Evolutionary conservation across 2,797 vertebrate genomes (phyloP).

Genomic region (Pogoniulus pusillus): DNA sequence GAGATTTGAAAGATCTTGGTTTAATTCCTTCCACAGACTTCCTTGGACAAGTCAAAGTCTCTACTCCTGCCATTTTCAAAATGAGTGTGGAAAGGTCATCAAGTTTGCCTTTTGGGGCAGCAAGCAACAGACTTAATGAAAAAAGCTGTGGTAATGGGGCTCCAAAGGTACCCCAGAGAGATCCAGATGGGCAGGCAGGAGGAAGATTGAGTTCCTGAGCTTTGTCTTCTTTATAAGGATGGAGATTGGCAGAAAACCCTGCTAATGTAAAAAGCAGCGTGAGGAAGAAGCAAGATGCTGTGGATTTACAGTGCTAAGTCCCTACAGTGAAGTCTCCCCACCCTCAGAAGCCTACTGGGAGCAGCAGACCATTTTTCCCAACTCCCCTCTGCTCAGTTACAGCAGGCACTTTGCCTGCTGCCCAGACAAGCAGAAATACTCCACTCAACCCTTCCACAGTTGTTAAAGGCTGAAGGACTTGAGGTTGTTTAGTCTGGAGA

Average conservation of each 20-base stretch:
- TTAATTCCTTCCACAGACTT: neutral
- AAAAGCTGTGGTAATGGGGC: neutral
- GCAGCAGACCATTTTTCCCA: neutral
- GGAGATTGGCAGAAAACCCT: neutral
- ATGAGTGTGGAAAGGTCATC: neutral
- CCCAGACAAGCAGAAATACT: neutral
- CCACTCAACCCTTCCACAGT: neutral
- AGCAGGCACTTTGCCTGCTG: neutral
- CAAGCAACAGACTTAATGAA: neutral
- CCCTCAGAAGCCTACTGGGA: neutral
- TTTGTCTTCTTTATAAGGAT: neutral
- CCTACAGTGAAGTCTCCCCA: neutral
- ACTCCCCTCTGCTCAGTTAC: neutral
- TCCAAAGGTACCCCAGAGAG: neutral
- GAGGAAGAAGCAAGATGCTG: neutral
- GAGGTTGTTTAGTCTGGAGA: no score
- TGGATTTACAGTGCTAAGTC: neutral
- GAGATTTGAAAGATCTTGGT: neutral
- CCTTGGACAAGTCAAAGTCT: neutral
- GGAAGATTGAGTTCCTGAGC: neutral
- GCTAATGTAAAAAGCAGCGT: neutral
- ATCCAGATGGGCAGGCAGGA: neutral
- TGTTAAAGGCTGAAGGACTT: neutral
- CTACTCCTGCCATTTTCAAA: neutral
- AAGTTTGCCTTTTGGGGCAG: neutral